phyloP scores from a whole-genome alignment of 2,113 vertebrate species.

The Peromyscus maniculatus region DNA sequence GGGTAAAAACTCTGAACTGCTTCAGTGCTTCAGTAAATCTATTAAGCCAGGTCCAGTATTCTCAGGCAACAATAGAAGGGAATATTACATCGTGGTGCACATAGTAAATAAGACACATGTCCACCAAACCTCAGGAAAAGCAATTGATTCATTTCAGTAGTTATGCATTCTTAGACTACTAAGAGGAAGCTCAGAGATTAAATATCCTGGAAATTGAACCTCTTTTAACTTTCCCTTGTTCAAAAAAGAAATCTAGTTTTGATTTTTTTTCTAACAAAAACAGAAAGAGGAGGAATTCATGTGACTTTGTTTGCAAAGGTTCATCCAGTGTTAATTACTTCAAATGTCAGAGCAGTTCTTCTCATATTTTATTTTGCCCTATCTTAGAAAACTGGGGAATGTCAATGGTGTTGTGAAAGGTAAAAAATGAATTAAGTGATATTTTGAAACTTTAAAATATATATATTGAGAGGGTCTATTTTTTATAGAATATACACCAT shows the following conservation, averaged over 20 bases:
- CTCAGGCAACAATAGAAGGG: fast-evolving
- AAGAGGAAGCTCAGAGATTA: slow-evolving; percentile 45
- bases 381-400: background rate
- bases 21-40: background rate
- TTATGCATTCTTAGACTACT: slow-evolving; percentile 66
- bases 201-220: background rate
- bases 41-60: background rate
- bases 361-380: background rate
- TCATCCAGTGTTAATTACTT: background rate
- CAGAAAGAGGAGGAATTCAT: background rate
- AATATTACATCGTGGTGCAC: background rate
- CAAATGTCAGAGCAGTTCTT: background rate
- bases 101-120: slow-evolving; percentile 35
- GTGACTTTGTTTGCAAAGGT: background rate
- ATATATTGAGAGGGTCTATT: background rate
- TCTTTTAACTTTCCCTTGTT: background rate
- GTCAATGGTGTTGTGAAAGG: background rate
- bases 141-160: background rate
- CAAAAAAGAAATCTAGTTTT: background rate
- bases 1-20: background rate
- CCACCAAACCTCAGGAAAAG: background rate
- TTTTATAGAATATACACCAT: background rate
- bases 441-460: background rate
- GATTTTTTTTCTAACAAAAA: slow-evolving; percentile 29
- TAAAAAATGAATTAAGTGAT: slow-evolving; percentile 1